Evolutionary conservation across 1,140 invertebrate genomes (phyloP).

Genomic region (fruit fly (Drosophila melanogaster)): Release_6_plus_ISO1_MT NT_037436.4:6492001-6492500

Average conservation of each 20-base stretch:
- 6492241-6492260: conserved; percentile 83
- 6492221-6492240: conserved; percentile 86
- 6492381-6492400: conserved; percentile 91
- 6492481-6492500: conserved; percentile 85
- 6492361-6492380: conserved; percentile 84
- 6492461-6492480: conserved; percentile 84
- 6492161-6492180: conserved; percentile 86
- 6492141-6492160: conserved; percentile 90
- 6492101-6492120: conserved; percentile 71
- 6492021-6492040: conserved; percentile 85
- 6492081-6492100: conserved; percentile 73
- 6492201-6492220: conserved; percentile 88
- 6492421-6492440: conserved; percentile 85
- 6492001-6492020: conserved; percentile 84
- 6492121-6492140: conserved; percentile 84
- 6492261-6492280: conserved; percentile 78
- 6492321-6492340: conserved; percentile 82
- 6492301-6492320: conserved; percentile 85
- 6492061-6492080: conserved; percentile 84
- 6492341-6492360: conserved; percentile 85
- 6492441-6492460: conserved; percentile 85
- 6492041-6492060: conserved; percentile 79
- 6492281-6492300: conserved; percentile 86
- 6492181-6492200: conserved; percentile 85
- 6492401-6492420: conserved; percentile 89